Evolutionary conservation across 2,113 vertebrate species (phyloP).

Genomic region (Sisor rabdophorus): DNA sequence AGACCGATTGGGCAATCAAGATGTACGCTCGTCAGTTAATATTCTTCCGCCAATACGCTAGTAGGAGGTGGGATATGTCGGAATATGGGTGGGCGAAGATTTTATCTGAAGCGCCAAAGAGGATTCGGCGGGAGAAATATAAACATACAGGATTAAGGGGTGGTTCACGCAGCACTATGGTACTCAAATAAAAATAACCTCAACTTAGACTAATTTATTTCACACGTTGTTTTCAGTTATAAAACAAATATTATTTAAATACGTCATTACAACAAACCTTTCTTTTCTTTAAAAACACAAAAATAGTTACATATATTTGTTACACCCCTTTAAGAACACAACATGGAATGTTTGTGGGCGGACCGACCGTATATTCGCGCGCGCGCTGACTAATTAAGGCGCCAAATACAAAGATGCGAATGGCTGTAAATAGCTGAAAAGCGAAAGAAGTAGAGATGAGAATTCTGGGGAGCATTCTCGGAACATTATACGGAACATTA

Average conservation of each 20-base stretch:
- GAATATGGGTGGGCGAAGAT: constrained; percentile 8
- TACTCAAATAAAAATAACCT: neutral
- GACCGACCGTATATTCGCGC: constrained; percentile 3
- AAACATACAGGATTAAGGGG: constrained; percentile 32
- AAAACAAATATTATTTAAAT: rapidly evolving
- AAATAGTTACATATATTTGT: neutral
- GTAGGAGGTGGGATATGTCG: neutral
- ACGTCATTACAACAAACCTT: neutral
- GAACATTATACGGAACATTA: neutral
- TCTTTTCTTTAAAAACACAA: neutral
- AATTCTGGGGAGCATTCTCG: neutral
- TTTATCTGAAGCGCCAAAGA: constrained; percentile 63
- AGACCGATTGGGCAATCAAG: neutral
- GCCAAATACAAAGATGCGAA: constrained; percentile 38
- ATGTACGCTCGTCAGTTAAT: rapidly evolving
- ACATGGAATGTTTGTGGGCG: constrained; percentile 13
- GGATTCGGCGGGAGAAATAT: constrained; percentile 57
- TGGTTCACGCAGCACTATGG: no score
- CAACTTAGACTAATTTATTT: neutral
- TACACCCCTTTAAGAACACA: constrained; percentile 13
- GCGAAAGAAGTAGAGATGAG: neutral
- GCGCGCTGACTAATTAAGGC: constrained; percentile 35
- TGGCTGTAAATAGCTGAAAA: neutral
- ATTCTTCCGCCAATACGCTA: neutral
- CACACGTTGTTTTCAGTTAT: rapidly evolving